These are phyloP conservation scores for Xanthorhoe designata DNA, from an alignment of 2,888 invertebrate species.

Conservation along the genomic window DNA sequence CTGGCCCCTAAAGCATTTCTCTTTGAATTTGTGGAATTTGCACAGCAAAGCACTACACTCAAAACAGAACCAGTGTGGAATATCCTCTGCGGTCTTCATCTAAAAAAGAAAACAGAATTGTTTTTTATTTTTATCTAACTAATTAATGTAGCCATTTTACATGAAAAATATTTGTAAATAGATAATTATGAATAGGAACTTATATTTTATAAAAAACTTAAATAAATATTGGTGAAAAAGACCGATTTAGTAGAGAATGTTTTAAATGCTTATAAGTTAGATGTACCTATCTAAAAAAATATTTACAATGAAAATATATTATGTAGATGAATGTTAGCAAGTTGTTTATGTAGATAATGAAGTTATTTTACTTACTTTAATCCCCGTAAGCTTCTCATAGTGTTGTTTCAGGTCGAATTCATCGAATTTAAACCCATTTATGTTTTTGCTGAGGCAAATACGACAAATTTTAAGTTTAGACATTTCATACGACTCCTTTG, in stretches of 20 bases:
- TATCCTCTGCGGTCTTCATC: slow-evolving; percentile 57
- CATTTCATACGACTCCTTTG: slow-evolving; percentile 44
- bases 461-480: slow-evolving; percentile 58
- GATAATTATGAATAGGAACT: too few species aligned
- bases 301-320: neutral
- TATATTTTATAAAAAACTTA: too few species aligned
- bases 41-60: slow-evolving; percentile 70
- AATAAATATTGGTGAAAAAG: too few species aligned
- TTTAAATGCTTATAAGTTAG: neutral
- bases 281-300: neutral
- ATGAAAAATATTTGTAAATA: neutral
- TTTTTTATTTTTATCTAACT: neutral
- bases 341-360: neutral
- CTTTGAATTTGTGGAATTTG: slow-evolving; percentile 75
- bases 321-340: neutral
- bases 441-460: slow-evolving; percentile 60
- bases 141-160: too few species aligned
- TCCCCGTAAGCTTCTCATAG: slow-evolving; percentile 62
- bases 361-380: slow-evolving; percentile 55
- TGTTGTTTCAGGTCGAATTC: slow-evolving; percentile 56
- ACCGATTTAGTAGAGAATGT: too few species aligned
- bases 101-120: slow-evolving; percentile 39
- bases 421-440: slow-evolving; percentile 59
- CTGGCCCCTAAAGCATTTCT: slow-evolving; percentile 66
- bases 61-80: slow-evolving; percentile 71